These are phyloP conservation scores for Paelopatides confundens DNA, from an alignment of 53 echinoderm and acorn worm genomes.

Conservation along the genomic window DNA sequence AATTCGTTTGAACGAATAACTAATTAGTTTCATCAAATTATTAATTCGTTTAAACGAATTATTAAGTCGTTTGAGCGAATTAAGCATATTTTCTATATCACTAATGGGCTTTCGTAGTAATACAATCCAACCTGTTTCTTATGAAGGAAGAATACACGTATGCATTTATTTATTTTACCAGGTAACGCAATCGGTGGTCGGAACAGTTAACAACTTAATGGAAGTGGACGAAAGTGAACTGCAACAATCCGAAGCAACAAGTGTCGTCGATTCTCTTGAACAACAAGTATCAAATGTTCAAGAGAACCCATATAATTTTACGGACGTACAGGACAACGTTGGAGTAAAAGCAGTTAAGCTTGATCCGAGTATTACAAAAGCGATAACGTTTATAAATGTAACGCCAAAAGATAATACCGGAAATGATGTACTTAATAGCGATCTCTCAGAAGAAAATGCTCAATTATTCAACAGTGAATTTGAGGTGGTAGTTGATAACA, in stretches of 20 bases:
- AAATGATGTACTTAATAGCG: neutral
- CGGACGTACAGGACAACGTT: conserved; percentile 24
- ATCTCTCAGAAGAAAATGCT: conserved; percentile 8
- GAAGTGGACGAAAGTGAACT: neutral
- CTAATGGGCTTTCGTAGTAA: too few relatives aligned
- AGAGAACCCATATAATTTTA: conserved; percentile 20
- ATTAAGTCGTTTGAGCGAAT: too few relatives aligned
- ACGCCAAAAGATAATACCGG: neutral
- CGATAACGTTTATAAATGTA: conserved; percentile 11
- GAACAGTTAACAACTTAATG: conserved; percentile 38
- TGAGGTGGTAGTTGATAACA: neutral
- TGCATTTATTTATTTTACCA: neutral
- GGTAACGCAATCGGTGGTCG: conserved; percentile 28
- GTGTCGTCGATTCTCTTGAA: neutral
- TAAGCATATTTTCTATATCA: too few relatives aligned
- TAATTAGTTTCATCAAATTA: too few relatives aligned
- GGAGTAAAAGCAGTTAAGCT: conserved; percentile 17
- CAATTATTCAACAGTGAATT: neutral
- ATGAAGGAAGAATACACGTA: too few relatives aligned
- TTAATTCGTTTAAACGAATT: too few relatives aligned
- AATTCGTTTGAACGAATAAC: too few relatives aligned
- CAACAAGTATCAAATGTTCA: conserved; percentile 34
- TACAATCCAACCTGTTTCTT: too few relatives aligned
- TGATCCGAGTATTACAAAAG: neutral
- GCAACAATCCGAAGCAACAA: neutral